Percentiles rank a stretch among this genome's conserved stretches.
phyloP scores from a whole-genome alignment of 2,113 vertebrate species.

The Myrmecobius fasciatus region DNA sequence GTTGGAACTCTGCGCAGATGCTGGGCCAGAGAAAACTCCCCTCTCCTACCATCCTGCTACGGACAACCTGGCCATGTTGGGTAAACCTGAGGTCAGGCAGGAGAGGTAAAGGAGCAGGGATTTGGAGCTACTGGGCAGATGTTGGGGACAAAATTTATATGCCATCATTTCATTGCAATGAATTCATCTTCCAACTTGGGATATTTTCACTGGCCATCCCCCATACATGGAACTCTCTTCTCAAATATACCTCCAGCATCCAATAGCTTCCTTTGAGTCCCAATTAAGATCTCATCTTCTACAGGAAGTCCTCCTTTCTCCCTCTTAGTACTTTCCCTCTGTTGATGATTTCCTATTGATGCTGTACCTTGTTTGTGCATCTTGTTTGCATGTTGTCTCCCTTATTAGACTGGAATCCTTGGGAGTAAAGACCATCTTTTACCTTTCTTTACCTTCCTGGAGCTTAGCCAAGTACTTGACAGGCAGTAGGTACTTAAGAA shows the following conservation, averaged over 20 bases:
- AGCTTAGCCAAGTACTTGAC: neutral
- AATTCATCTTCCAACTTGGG: neutral
- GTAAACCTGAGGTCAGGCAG: too few species aligned
- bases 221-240: neutral
- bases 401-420: neutral
- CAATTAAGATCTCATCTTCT: neutral
- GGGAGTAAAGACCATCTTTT: neutral
- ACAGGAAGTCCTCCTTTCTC: neutral
- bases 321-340: neutral
- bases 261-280: neutral
- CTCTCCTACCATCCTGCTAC: too few species aligned
- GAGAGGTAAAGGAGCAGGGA: too few species aligned
- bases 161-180: too few species aligned
- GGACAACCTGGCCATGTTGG: too few species aligned
- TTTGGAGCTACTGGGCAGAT: too few species aligned
- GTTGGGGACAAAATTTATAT: too few species aligned
- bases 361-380: too few species aligned
- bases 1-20: too few species aligned
- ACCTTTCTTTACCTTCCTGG: conserved; percentile 25
- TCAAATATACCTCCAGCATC: too few species aligned
- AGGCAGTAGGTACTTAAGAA: neutral
- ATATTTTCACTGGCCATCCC: neutral
- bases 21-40: too few species aligned
- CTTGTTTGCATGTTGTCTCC: too few species aligned
- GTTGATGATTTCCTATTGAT: neutral